Percentiles rank a stretch among this genome's conserved stretches.
Evolutionary conservation across 2,113 vertebrate species (phyloP).

Genomic region (Phalacrocorax aristotelis): DNA sequence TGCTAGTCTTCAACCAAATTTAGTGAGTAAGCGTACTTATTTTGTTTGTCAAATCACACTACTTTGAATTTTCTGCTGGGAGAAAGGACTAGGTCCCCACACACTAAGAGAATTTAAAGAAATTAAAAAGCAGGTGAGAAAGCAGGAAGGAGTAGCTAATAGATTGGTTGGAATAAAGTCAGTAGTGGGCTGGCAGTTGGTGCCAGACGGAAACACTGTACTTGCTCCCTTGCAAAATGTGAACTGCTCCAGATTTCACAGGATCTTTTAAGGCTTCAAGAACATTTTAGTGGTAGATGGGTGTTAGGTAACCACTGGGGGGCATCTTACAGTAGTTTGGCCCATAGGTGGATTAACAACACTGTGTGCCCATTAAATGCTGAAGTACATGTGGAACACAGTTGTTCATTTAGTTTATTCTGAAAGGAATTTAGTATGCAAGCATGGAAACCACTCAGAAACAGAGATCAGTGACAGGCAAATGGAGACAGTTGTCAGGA

Average conservation of each 20-base stretch:
- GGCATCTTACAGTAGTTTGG: not conserved
- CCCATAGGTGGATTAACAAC: not conserved
- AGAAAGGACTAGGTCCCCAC: not conserved
- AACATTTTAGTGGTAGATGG: not conserved
- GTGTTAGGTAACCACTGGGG: not conserved
- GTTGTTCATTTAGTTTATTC: not conserved
- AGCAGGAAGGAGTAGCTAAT: not conserved
- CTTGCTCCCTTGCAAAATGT: not conserved
- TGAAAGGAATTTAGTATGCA: not conserved
- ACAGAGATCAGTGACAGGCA: not conserved
- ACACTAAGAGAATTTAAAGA: not conserved
- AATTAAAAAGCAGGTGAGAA: not conserved
- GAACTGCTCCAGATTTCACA: not conserved
- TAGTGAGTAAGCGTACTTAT: rapidly evolving
- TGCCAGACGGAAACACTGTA: not conserved
- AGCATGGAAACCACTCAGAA: not conserved
- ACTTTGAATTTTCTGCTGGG: not conserved
- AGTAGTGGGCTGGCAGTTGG: not conserved
- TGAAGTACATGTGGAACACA: not conserved
- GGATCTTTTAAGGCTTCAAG: not conserved
- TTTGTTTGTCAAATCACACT: not conserved
- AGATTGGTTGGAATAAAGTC: not conserved
- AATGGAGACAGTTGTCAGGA: not conserved
- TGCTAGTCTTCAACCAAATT: not conserved
- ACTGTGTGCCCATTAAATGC: not conserved